Evolutionary conservation across 1,140 invertebrate species (phyloP).

Genomic region (Drosophila lini): DNA sequence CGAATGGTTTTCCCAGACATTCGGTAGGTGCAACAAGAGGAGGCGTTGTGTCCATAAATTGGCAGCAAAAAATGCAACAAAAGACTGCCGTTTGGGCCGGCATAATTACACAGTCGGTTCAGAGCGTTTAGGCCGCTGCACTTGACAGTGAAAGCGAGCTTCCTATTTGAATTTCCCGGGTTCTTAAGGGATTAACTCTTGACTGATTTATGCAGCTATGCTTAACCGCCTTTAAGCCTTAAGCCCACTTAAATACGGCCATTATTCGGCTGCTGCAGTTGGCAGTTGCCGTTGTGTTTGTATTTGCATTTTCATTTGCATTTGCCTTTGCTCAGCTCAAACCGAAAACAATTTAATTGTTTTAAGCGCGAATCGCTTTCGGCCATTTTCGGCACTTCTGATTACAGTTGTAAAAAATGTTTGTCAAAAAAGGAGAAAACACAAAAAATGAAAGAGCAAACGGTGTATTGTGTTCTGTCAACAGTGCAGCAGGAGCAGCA

Average conservation of each 20-base stretch:
- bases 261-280: constrained; percentile 21
- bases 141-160: constrained; percentile 39
- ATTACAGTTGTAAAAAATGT: constrained; percentile 56
- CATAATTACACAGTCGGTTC: constrained; percentile 63
- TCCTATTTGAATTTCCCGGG: constrained; percentile 8
- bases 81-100: constrained; percentile 5
- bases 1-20: constrained; percentile 29
- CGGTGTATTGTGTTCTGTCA: constrained; percentile 55
- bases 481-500: constrained; percentile 41
- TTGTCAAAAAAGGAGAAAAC: constrained; percentile 10
- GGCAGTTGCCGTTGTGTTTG: constrained; percentile 5
- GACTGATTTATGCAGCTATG: constrained; percentile 24
- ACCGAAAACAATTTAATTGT: constrained; percentile 63
- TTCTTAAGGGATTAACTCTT: constrained; percentile 19
- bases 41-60: constrained; percentile 43
- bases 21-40: constrained; percentile 16
- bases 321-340: constrained; percentile 23
- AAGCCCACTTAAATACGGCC: constrained; percentile 30
- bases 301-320: constrained; percentile 5
- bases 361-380: constrained; percentile 61
- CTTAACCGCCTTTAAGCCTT: constrained; percentile 23
- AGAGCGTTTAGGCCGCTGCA: constrained; percentile 12
- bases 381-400: constrained; percentile 57
- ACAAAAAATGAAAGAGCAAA: constrained; percentile 26
- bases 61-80: constrained; percentile 28